These are phyloP conservation scores for Diceros bicornis DNA, from an alignment of 2,797 vertebrate genomes.

Conservation along the genomic window DNA sequence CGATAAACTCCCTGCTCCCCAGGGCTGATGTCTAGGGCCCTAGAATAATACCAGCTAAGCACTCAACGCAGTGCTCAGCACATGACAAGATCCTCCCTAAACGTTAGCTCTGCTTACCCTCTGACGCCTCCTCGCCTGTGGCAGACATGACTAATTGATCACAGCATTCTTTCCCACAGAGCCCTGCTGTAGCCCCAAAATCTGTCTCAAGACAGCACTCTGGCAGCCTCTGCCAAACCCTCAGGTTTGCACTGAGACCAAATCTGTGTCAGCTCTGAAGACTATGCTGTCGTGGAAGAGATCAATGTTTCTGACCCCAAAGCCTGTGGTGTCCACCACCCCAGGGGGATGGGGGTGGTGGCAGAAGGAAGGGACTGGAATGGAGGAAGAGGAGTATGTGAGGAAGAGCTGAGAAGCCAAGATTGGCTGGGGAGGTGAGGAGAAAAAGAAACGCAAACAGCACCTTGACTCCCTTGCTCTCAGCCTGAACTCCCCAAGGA, in stretches of 20 bases:
- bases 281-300: not conserved
- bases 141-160: not conserved
- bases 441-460: not conserved
- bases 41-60: not conserved
- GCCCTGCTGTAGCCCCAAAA: not conserved
- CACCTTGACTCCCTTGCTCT: not conserved
- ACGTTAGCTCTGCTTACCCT: not conserved
- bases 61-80: not conserved
- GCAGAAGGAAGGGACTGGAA: accelerated
- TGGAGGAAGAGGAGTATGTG: accelerated
- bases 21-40: not conserved
- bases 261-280: not conserved
- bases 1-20: not conserved
- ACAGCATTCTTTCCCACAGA: not conserved
- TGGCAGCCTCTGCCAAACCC: not conserved
- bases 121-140: not conserved
- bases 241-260: not conserved
- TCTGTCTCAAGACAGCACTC: not conserved
- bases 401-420: not conserved
- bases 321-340: not conserved
- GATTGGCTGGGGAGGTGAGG: accelerated
- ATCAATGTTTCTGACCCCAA: not conserved
- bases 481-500: not conserved
- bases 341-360: not conserved
- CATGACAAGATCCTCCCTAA: not conserved